Evolutionary conservation across 2,113 vertebrate species (phyloP).

Genomic region (Notechis scutatus): DNA sequence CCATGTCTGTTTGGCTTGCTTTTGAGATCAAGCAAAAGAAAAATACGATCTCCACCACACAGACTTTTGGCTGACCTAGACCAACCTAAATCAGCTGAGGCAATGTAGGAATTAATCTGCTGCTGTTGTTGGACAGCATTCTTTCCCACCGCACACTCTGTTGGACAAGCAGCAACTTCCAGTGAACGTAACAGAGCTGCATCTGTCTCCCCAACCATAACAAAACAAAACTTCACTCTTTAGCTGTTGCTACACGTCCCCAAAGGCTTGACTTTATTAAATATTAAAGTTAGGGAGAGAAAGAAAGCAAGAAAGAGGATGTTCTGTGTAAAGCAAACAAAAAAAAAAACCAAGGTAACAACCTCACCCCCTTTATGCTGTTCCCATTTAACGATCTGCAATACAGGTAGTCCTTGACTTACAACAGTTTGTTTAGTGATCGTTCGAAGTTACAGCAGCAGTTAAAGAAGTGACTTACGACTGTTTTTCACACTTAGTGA

Average conservation of each 20-base stretch:
- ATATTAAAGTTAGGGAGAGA: neutral
- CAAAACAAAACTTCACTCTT: neutral
- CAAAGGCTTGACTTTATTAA: neutral
- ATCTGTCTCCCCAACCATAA: neutral
- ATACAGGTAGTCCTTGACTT: neutral
- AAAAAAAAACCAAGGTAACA: neutral
- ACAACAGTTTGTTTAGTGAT: neutral
- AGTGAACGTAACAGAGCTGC: neutral
- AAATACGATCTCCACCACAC: neutral
- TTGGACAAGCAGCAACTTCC: neutral
- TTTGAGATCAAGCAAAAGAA: neutral
- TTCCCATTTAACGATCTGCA: neutral
- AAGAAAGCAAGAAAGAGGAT: neutral
- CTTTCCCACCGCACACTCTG: constrained; percentile 9
- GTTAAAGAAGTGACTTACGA: neutral
- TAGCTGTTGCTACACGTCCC: neutral
- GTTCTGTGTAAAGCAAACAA: neutral
- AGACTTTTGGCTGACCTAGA: constrained; percentile 11
- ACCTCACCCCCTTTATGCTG: neutral
- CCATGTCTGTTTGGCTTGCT: neutral
- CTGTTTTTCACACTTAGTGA: neutral
- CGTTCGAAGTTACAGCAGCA: neutral
- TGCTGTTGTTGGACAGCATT: neutral
- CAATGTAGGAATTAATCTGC: neutral
- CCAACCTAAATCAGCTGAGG: neutral